These are phyloP conservation scores for Orthonyx spaldingii DNA, from an alignment of 2,113 vertebrate species.

Conservation along the genomic window DNA sequence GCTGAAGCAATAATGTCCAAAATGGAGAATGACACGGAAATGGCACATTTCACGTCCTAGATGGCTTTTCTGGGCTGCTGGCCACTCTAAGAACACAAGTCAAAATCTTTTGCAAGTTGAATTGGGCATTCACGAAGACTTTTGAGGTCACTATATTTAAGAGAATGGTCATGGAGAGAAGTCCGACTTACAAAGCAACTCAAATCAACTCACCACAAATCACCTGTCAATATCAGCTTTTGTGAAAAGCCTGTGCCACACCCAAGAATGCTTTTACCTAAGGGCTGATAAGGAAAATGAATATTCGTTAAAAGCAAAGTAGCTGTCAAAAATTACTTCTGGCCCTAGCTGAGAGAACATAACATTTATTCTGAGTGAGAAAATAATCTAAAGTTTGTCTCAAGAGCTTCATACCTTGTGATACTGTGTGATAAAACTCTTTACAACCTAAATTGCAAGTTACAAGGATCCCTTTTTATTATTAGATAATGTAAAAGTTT, in stretches of 20 bases:
- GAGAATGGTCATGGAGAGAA: background rate
- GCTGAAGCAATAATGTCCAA: background rate
- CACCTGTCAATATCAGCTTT: background rate
- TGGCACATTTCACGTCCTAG: background rate
- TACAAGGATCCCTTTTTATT: background rate
- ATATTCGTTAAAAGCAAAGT: background rate
- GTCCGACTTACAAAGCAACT: background rate
- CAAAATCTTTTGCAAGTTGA: background rate
- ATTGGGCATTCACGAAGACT: background rate
- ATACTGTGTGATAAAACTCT: background rate
- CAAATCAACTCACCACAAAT: background rate
- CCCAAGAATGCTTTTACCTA: background rate
- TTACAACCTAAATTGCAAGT: background rate
- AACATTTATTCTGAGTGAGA: background rate
- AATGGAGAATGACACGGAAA: background rate
- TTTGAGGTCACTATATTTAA: background rate
- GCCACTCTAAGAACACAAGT: background rate
- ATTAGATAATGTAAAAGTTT: background rate
- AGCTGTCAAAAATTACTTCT: background rate
- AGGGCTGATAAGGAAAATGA: background rate
- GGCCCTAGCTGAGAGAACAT: background rate
- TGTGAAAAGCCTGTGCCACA: background rate
- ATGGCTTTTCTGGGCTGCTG: background rate
- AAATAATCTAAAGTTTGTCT: background rate
- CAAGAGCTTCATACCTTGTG: background rate